Percentiles rank a stretch among this genome's conserved stretches.
These are phyloP conservation scores for Caenorhabditis sp. DNA, from an alignment of 2,888 invertebrate species.

Conservation along the genomic window DNA sequence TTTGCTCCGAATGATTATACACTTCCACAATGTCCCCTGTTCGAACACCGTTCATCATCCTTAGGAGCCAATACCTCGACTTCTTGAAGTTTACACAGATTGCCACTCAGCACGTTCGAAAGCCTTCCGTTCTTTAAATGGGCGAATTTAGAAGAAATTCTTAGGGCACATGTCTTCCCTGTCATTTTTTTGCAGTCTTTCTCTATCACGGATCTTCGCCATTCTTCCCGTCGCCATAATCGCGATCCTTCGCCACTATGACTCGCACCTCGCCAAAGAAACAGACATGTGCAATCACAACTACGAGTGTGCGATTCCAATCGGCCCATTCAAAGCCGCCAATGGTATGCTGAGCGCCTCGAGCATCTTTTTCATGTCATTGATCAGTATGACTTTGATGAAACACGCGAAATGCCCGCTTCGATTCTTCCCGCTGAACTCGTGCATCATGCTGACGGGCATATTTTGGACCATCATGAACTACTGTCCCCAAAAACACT, in stretches of 20 bases:
- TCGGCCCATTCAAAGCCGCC: not conserved
- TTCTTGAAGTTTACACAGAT: no score
- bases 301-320: slow-evolving; percentile 7
- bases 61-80: no score
- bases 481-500: slow-evolving; percentile 8
- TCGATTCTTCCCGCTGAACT: slow-evolving; percentile 5
- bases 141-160: no score
- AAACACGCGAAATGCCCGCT: not conserved
- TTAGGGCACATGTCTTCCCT: no score
- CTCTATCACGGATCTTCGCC: not conserved
- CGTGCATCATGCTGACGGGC: slow-evolving; percentile 11
- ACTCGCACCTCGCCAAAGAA: not conserved
- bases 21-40: no score
- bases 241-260: not conserved
- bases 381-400: not conserved
- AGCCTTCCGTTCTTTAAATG: no score
- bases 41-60: no score
- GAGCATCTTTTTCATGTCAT: not conserved
- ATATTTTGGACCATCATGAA: slow-evolving; percentile 17
- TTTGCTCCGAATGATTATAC: no score
- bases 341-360: slow-evolving; percentile 25
- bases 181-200: not conserved
- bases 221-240: slow-evolving; percentile 4
- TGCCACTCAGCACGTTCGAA: no score
- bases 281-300: slow-evolving; percentile 33